These are phyloP conservation scores for Melanotaenia trifasciata DNA, from an alignment of 2,797 vertebrate genomes.

Conservation along the genomic window DNA sequence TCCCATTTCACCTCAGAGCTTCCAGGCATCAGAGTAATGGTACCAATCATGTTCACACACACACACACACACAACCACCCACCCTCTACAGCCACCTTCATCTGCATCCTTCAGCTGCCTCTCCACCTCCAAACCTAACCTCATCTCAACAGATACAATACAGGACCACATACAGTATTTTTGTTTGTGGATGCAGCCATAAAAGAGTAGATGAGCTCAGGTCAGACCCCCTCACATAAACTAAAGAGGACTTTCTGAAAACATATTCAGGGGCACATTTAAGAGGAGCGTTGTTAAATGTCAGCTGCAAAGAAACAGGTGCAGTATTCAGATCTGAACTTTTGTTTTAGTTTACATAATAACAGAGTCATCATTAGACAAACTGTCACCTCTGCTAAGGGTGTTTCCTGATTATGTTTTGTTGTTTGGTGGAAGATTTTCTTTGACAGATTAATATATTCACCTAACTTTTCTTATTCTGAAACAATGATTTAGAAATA, in stretches of 20 bases:
- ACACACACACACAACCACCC: constrained; percentile 30
- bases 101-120: constrained; percentile 48
- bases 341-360: constrained; percentile 46
- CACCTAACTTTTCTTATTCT: not conserved
- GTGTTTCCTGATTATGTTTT: constrained; percentile 21
- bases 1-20: constrained; percentile 72
- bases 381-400: constrained; percentile 8
- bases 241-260: constrained; percentile 48
- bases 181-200: constrained; percentile 45
- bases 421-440: constrained; percentile 1
- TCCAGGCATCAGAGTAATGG: constrained; percentile 67
- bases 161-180: constrained; percentile 28
- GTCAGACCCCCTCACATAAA: constrained; percentile 46
- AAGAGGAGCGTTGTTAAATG: constrained; percentile 48
- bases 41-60: constrained; percentile 72
- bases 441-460: not conserved
- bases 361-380: constrained; percentile 16
- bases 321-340: constrained; percentile 25
- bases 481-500: not conserved
- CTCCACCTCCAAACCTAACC: constrained; percentile 62
- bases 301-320: constrained; percentile 35
- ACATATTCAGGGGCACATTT: constrained; percentile 42
- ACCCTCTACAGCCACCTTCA: constrained; percentile 51
- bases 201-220: constrained; percentile 36
- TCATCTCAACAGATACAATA: constrained; percentile 28